Percentiles rank a stretch among this genome's conserved stretches.
These are phyloP conservation scores for Coreoperca whiteheadi DNA, from an alignment of 2,113 vertebrate species.

Conservation along the genomic window DNA sequence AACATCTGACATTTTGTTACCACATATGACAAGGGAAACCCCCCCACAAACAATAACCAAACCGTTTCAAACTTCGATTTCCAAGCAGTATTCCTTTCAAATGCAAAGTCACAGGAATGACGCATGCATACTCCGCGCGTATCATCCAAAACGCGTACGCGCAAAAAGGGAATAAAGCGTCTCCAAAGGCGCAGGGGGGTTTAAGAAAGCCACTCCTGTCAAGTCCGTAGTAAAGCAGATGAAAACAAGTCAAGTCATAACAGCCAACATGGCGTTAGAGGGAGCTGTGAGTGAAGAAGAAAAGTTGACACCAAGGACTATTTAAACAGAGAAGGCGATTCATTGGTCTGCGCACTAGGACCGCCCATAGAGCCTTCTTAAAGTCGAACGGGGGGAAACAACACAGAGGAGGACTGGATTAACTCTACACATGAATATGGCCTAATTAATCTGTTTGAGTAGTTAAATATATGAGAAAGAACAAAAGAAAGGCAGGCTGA, in stretches of 20 bases:
- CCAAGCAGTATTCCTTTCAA: slow-evolving; percentile 70
- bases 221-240: slow-evolving; percentile 82
- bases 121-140: slow-evolving; percentile 64
- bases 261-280: slow-evolving; percentile 95
- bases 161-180: slow-evolving; percentile 28
- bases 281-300: slow-evolving; percentile 85
- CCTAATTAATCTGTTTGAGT: slow-evolving; percentile 28
- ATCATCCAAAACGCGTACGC: slow-evolving; percentile 65
- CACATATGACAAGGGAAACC: slow-evolving; percentile 67
- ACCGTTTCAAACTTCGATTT: slow-evolving; percentile 43
- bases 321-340: slow-evolving; percentile 89
- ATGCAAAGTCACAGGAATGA: slow-evolving; percentile 51
- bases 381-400: slow-evolving; percentile 63
- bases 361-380: slow-evolving; percentile 83
- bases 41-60: slow-evolving; percentile 12
- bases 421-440: slow-evolving; percentile 29
- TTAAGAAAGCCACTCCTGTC: slow-evolving; percentile 74
- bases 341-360: slow-evolving; percentile 86
- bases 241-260: slow-evolving; percentile 84
- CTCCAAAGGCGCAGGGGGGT: slow-evolving; percentile 53
- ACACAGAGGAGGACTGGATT: slow-evolving; percentile 37
- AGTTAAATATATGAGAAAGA: neutral
- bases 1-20: slow-evolving; percentile 93
- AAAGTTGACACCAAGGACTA: slow-evolving; percentile 91
- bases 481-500: neutral